Evolutionary conservation across 1,140 invertebrate genomes (phyloP), one percentile per base, ranked within the genome.

Genomic region (Olivierus martensii): DNA sequence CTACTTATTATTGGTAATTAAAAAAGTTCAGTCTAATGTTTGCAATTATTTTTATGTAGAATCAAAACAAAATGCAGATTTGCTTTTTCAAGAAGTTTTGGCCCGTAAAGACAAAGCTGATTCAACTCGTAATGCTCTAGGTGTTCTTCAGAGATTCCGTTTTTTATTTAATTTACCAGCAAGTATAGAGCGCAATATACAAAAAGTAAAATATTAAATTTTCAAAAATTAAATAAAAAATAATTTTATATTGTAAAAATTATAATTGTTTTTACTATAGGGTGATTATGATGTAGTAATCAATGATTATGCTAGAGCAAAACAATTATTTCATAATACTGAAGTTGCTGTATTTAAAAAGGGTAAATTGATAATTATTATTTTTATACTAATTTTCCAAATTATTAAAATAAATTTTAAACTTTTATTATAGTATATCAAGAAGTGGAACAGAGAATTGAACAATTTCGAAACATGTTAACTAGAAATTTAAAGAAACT

Each of bases 211-310:
- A 39, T 17, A 39, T 39, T 45, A 57, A 18, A 53, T 28, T 51
- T 45, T 21, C 39, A 37, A 12, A 14, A 41, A 3, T 57, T 58
- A 28, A 3, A 28, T 28, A 3, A 28, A 28, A 28, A 3, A 28
- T 28, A 28, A 28, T 28, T 28, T 28, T 3, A 28, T 28, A 9
- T 28, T 28, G 2, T 28, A 6, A 28, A 28, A 28, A 28, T 28
- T 28, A 9, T 6, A 28, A 3, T 3, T 28, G 22, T 28, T 28
- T 28, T 28, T 28, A 6, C 9, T 65, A 15, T 55, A 75, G 64
- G 90, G 87, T 45, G 94, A 99, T 65, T 98, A 94, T 67, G 91
- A 97, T 69, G 78, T 94, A 19, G 88, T 98, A 18, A 93, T 99
- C 49, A 99, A 95, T 67, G 95, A 99, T 69, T 99, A 96, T 67